phyloP scores from a whole-genome alignment of 2,113 vertebrate species.

The Abramis brama region DNA sequence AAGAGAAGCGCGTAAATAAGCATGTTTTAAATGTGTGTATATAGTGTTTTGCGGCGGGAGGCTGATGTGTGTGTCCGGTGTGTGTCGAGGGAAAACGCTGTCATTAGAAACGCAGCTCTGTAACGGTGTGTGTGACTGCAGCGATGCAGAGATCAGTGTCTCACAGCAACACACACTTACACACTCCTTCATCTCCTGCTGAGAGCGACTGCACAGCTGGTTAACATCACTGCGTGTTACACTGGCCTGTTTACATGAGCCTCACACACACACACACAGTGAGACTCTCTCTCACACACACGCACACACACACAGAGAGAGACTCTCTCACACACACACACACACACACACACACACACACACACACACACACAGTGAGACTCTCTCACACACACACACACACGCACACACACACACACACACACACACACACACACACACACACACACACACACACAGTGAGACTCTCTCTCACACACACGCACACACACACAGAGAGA shows the following conservation, averaged over 20 bases:
- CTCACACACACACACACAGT: slow-evolving; percentile 59
- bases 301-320: no score
- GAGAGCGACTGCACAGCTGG: slow-evolving; percentile 79
- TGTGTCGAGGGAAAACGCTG: slow-evolving; percentile 36
- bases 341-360: no score
- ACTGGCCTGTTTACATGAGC: slow-evolving; percentile 72
- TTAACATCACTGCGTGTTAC: slow-evolving; percentile 74
- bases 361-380: no score
- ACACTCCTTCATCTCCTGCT: slow-evolving; percentile 69
- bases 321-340: no score
- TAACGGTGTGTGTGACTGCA: slow-evolving; percentile 60
- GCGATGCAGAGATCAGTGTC: slow-evolving; percentile 72
- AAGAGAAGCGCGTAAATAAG: not conserved
- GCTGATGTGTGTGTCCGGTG: not conserved
- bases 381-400: slow-evolving; percentile 2
- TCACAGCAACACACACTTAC: no score
- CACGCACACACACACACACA: slow-evolving; percentile 35
- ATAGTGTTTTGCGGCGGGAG: not conserved
- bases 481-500: no score
- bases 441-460: no score
- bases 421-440: no score
- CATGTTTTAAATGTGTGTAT: not conserved
- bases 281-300: no score
- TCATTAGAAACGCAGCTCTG: slow-evolving; percentile 63
- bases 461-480: no score